Evolutionary conservation across 2,888 invertebrate genomes (phyloP).

Genomic region (Punctoribates punctum): DNA sequence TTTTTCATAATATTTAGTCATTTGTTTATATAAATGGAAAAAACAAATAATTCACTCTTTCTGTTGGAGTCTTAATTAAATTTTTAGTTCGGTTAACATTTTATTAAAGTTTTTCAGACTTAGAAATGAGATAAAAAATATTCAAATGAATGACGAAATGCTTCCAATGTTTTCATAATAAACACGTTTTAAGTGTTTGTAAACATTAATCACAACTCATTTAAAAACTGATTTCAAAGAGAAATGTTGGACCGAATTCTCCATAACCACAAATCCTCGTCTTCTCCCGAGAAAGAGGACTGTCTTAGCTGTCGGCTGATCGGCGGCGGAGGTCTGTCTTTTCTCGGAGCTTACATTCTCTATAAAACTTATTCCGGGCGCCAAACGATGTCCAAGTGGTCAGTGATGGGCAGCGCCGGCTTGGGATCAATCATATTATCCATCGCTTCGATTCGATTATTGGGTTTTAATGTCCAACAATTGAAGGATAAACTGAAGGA

Average conservation of each 20-base stretch:
- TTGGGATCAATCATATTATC: constrained; percentile 11
- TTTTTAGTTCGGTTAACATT: too few species aligned
- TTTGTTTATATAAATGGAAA: too few species aligned
- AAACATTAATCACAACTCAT: too few species aligned
- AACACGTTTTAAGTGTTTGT: too few species aligned
- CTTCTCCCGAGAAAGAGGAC: background rate
- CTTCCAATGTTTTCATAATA: too few species aligned
- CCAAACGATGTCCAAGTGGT: background rate
- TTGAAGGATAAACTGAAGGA: background rate
- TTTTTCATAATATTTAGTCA: too few species aligned
- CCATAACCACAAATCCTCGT: background rate
- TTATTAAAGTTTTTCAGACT: too few species aligned
- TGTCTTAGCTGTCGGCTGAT: constrained; percentile 12
- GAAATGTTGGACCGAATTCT: constrained; percentile 33
- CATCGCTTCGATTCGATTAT: background rate
- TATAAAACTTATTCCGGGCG: background rate
- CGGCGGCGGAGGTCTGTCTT: constrained; percentile 13
- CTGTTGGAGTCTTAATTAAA: too few species aligned
- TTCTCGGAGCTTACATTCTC: background rate
- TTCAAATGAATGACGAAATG: too few species aligned
- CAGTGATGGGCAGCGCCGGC: background rate
- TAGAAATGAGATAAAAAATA: too few species aligned
- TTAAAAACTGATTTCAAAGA: background rate
- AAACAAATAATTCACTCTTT: too few species aligned
- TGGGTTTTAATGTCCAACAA: background rate